These are phyloP conservation scores for Latrodectus elegans DNA, from an alignment of 2,888 invertebrate species.

Conservation along the genomic window DNA sequence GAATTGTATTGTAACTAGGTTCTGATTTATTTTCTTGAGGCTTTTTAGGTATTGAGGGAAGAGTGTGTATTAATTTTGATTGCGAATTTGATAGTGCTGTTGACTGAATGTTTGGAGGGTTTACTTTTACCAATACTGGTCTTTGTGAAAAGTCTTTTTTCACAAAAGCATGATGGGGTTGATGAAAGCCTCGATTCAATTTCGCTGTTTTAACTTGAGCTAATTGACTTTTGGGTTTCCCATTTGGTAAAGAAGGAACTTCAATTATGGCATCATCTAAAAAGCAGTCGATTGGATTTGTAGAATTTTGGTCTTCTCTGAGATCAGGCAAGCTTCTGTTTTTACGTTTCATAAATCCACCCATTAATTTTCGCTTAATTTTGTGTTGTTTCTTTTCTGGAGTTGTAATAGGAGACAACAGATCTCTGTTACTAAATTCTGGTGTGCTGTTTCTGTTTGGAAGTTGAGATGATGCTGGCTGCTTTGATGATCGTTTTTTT, in stretches of 20 bases:
- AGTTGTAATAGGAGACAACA: slow-evolving; percentile 49
- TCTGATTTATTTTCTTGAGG: slow-evolving; percentile 30
- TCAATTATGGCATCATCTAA: slow-evolving; percentile 64
- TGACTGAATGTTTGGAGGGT: slow-evolving; percentile 67
- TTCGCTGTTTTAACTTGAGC: slow-evolving; percentile 29
- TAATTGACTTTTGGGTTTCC: slow-evolving; percentile 39
- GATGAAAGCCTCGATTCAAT: slow-evolving; percentile 69
- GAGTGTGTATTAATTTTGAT: slow-evolving; percentile 45
- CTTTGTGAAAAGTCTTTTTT: slow-evolving; percentile 69
- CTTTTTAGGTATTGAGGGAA: slow-evolving; percentile 55
- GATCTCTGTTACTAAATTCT: slow-evolving; percentile 38
- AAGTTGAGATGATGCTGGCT: slow-evolving; percentile 16
- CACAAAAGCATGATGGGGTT: slow-evolving; percentile 70
- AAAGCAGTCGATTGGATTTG: slow-evolving; percentile 51
- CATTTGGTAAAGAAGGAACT: slow-evolving; percentile 56
- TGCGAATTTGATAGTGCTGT: slow-evolving; percentile 36
- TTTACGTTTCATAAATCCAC: slow-evolving; percentile 89
- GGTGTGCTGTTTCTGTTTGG: slow-evolving; percentile 10
- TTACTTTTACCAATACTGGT: slow-evolving; percentile 70
- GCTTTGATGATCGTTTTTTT: slow-evolving; percentile 6
- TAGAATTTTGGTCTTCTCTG: slow-evolving; percentile 80
- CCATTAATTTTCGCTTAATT: slow-evolving; percentile 91
- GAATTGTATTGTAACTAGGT: neutral
- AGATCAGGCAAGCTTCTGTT: slow-evolving; percentile 94
- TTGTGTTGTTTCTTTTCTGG: slow-evolving; percentile 88